phyloP scores from a whole-genome alignment of 2,797 vertebrate genomes.

The Merluccius polli region DNA sequence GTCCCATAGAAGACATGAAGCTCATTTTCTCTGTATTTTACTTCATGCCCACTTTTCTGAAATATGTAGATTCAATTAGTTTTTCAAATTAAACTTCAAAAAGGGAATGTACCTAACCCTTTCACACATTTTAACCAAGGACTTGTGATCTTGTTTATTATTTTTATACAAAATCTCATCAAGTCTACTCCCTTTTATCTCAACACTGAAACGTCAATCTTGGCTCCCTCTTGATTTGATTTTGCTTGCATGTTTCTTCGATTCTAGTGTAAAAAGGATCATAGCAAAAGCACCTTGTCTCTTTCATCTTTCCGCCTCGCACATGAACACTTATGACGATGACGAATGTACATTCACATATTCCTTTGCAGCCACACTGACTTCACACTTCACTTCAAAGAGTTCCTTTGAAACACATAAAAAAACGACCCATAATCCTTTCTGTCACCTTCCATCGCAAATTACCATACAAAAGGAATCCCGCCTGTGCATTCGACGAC shows the following conservation, averaged over 20 bases:
- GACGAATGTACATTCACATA: conserved; percentile 42
- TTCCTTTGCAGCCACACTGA: not conserved
- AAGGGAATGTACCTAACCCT: not conserved
- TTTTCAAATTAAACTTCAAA: not conserved
- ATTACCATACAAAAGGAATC: conserved; percentile 64
- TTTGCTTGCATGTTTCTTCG: not conserved
- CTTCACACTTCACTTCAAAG: conserved; percentile 49
- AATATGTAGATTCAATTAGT: not conserved
- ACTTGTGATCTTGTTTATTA: not conserved
- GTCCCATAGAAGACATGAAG: too few species aligned
- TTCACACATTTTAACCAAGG: not conserved
- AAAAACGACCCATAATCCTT: not conserved
- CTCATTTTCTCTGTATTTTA: not conserved
- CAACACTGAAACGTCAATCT: not conserved
- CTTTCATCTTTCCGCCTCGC: conserved; percentile 50
- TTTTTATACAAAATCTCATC: not conserved
- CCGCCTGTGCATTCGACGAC: conserved; percentile 33
- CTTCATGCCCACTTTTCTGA: not conserved
- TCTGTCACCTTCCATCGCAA: conserved; percentile 48
- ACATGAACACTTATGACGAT: conserved; percentile 41
- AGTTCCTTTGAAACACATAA: conserved; percentile 47
- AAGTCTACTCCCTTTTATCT: not conserved
- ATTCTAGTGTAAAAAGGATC: not conserved
- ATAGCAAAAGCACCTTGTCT: conserved; percentile 43
- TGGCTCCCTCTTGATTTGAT: not conserved